Conservation (phyloP, 1,140 invertebrate genomes). For the Drosophila repletoides region DNA sequence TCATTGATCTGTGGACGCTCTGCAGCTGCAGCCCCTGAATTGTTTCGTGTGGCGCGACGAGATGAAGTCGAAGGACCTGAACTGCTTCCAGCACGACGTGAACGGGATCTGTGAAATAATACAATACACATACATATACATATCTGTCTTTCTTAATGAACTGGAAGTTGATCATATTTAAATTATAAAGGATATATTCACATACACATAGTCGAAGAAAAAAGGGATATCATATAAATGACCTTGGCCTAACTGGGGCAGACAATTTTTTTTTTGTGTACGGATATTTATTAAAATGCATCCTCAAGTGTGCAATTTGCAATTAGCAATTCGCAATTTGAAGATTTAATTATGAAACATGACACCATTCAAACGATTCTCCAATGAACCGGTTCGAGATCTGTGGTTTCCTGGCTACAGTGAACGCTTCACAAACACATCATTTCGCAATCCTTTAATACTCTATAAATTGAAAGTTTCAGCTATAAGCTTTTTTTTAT, state of each 20-base stretch:
- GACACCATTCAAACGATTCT: too few species aligned
- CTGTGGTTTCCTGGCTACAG: too few species aligned
- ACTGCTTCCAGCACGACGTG: conserved; percentile 57
- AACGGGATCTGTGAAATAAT: conserved; percentile 67
- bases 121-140: too few species aligned
- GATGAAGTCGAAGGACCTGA: conserved; percentile 69
- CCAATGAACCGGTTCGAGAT: too few species aligned
- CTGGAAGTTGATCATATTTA: conserved; percentile 61
- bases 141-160: conserved; percentile 55
- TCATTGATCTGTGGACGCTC: conserved; percentile 81
- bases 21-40: conserved; percentile 45
- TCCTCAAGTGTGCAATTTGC: conserved; percentile 9
- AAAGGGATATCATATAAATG: background rate
- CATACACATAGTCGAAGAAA: too few species aligned
- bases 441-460: too few species aligned
- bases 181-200: conserved; percentile 30
- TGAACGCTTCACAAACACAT: too few species aligned
- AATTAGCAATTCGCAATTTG: conserved; percentile 49
- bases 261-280: conserved; percentile 21
- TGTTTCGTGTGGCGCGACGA: conserved; percentile 66
- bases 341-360: conserved; percentile 62
- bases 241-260: conserved; percentile 49
- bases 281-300: conserved; percentile 8
- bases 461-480: too few species aligned
- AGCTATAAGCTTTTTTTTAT: too few species aligned